Base-by-base conservation (phyloP, 2,797 vertebrate genomes). In the Parambassis ranga region DNA sequence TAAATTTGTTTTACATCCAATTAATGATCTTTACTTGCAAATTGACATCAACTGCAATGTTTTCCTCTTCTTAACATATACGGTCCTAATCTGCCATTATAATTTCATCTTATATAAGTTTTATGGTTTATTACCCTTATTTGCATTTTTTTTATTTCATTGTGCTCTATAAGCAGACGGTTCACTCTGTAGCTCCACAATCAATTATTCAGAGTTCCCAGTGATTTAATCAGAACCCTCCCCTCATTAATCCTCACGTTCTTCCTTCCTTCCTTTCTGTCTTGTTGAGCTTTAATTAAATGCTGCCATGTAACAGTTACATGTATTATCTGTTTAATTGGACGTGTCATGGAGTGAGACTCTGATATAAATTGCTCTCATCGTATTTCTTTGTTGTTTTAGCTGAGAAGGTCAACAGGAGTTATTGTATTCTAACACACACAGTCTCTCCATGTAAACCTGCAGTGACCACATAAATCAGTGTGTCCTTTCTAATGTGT, bases 241-340 rank as follows among this genome's bases (percentile, higher is more conserved):
- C 49, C 16, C 14, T 36, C 37, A 23, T 51, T 46, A 27, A 52
- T 70, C 30, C 22, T 51, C 49, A 23, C 10, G 47, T 37, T 11
- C 20, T 60, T 19, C 53, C 18, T 26, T 41, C 27, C n/a, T 18
- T 11, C 10, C 18, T 33, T n/a, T 33, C 4, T 14, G 22, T 27
- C 22, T 19, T 24, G 56, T 41, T 27, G 20, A 19, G 13, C 20
- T 13, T 35, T 43, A 1, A 79, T 71, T 47, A 57, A 70, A 57
- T 53, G 62, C 63, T 24, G 59, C 8, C 5, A 26, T n/a, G 2
- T n/a, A n/a, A n/a, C 22, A 63, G 31, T 48, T 35, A 41, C 56
- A 75, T 49, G 15, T 0, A 71, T 78, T 16, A 2, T 66, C 38
- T 31, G 71, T 61, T 43, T 79, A 77, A 81, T 65, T 63, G 57